Base-by-base conservation (phyloP, 2,797 vertebrate genomes). In the Scleropages formosus region DNA sequence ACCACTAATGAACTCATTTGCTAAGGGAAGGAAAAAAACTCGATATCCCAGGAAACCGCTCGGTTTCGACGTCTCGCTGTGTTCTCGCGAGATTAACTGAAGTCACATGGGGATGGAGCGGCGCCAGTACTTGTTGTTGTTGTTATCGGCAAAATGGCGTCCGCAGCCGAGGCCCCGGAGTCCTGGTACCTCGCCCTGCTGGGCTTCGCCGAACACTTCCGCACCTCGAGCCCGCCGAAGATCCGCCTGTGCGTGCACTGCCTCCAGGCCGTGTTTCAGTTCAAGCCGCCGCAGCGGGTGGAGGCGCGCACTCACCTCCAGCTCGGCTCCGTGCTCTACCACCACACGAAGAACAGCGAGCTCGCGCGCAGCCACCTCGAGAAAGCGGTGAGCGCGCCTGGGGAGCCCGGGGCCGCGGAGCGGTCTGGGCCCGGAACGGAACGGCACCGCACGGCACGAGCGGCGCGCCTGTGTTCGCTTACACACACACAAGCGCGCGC, bases 301-400 rank as follows among this genome's bases (percentile, higher is more conserved):
- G 97, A 99, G 89, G 97, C 97, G 86, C 93, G 97, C 63, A 98
- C 96, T 31, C 97, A 98, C 81, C 94, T 98, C 75, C 97, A 98
- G 85, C 92, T 99, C 51, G 97, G 97, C 87, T 98, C 96, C n/a
- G 96, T 99, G 78, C 95, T 99, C 75, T 99, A 98, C 84, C 96
- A 98, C 85, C 97, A 98, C 92, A 98, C 97, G 82, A 98, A 98
- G 93, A 98, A 98, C 93, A 97, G 95, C 82, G 97, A 98, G 83
- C 95, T 96, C 87, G 97, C 97, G 90, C 94, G 95, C 62, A 96
- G 87, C 84, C 96, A 98, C 88, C 87, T 98, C 83, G 96, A 98
- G 93, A 96, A 99, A 88, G 96, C 96, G 95, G 97, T 98, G 90
- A 94, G 93, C 39, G 56, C 61, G 91, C 83, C 88, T 82, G 89